Conservation (phyloP, 2,888 invertebrate species). For the Deladenus siricidicola region DNA sequence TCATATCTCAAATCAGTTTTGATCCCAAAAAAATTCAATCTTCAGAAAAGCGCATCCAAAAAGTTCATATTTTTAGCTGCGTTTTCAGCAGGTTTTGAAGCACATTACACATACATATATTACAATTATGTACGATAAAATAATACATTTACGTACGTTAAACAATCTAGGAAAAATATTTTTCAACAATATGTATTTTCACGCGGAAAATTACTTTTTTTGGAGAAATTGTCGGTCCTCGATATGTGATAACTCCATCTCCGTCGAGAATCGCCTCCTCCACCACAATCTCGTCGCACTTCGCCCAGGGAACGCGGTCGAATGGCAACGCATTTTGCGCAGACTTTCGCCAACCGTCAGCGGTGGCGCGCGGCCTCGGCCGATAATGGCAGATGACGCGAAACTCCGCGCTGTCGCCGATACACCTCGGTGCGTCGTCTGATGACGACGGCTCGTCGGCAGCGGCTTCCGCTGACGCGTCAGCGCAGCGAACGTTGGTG, state of each 20-base stretch:
- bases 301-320: conserved; percentile 16
- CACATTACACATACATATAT: no score
- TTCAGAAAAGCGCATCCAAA: not conserved
- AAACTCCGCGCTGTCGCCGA: conserved; percentile 12
- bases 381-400: conserved; percentile 24
- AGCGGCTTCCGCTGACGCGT: no score
- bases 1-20: no score
- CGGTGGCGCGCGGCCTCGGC: no score
- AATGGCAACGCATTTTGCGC: conserved; percentile 11
- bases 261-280: conserved; percentile 19
- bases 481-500: no score
- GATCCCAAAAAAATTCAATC: not conserved
- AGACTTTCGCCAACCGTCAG: no score
- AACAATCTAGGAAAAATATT: not conserved
- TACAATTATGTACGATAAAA: no score
- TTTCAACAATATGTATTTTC: not conserved
- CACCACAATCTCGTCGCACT: conserved; percentile 29
- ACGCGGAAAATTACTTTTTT: no score
- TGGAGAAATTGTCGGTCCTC: no score
- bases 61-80: not conserved
- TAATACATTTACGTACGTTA: no score
- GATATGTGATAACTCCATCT: no score
- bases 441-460: not conserved
- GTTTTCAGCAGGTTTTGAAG: no score
- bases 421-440: not conserved